phyloP scores from a whole-genome alignment of 2,113 vertebrate genomes.

The Galemys pyrenaicus region DNA sequence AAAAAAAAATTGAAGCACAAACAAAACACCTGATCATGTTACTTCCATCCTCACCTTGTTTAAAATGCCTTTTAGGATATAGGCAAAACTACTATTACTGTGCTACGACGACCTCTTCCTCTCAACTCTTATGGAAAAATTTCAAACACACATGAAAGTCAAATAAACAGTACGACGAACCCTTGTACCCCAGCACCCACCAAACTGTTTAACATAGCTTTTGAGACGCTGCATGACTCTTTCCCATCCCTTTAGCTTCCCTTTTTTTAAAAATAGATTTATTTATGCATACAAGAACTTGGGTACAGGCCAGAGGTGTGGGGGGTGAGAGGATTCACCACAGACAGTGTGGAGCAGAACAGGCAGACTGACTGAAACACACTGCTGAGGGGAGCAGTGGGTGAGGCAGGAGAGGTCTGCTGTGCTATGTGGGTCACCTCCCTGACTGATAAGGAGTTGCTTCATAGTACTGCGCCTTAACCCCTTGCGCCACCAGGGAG shows the following conservation, averaged over 20 bases:
- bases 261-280: too few species aligned
- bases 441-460: too few species aligned
- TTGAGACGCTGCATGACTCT: fast-evolving
- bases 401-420: too few species aligned
- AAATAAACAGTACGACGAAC: neutral
- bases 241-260: neutral
- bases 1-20: conserved; percentile 23
- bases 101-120: neutral
- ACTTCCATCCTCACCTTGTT: neutral
- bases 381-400: too few species aligned
- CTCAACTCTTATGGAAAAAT: neutral
- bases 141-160: neutral
- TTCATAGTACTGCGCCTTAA: too few species aligned
- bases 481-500: too few species aligned
- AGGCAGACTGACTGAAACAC: too few species aligned
- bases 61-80: conserved; percentile 13
- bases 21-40: neutral
- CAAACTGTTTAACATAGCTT: neutral
- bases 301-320: too few species aligned
- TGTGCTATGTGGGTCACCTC: too few species aligned
- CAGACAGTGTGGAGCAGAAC: too few species aligned
- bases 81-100: neutral
- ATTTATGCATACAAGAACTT: too few species aligned
- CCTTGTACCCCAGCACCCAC: neutral
- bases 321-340: too few species aligned